A percentile compares a stretch with the other conserved stretches of the same genome.
These are phyloP conservation scores for Atta texana DNA, from an alignment of 1,140 invertebrate species.

Conservation along the genomic window DNA sequence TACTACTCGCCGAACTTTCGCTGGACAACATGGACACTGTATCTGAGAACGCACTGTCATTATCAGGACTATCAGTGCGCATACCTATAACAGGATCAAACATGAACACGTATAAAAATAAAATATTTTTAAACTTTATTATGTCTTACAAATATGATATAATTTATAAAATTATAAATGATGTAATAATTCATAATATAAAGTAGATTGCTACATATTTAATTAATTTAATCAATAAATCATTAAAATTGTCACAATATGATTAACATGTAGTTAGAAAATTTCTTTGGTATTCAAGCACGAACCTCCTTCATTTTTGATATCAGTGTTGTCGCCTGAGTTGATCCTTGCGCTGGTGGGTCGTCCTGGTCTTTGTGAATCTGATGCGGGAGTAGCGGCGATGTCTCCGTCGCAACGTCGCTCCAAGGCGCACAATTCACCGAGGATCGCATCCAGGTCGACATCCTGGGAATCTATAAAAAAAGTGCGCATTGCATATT, in stretches of 20 bases:
- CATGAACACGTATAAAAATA: background rate
- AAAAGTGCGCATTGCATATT: background rate
- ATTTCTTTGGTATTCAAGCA: background rate
- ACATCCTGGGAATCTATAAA: constrained; percentile 96
- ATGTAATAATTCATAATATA: background rate
- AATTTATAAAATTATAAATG: background rate
- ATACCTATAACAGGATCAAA: constrained; percentile 80
- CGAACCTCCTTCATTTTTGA: constrained; percentile 83
- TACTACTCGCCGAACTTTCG: constrained; percentile 95
- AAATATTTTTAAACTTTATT: background rate
- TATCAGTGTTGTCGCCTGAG: constrained; percentile 80
- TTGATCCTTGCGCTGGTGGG: constrained; percentile 81
- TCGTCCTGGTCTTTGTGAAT: constrained; percentile 83
- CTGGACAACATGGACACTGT: constrained; percentile 96
- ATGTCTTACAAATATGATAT: background rate
- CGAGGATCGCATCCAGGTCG: constrained; percentile 97
- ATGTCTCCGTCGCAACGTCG: constrained; percentile 91
- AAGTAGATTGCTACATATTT: background rate
- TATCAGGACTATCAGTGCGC: constrained; percentile 96
- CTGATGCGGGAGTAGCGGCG: constrained; percentile 84
- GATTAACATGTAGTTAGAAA: background rate
- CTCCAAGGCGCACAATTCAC: constrained; percentile 96
- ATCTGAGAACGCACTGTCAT: constrained; percentile 99
- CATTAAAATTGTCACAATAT: background rate
- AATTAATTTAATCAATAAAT: background rate